Evolutionary conservation across 2,888 invertebrate genomes (phyloP).

Genomic region (Drosophila suboccidentalis): DNA sequence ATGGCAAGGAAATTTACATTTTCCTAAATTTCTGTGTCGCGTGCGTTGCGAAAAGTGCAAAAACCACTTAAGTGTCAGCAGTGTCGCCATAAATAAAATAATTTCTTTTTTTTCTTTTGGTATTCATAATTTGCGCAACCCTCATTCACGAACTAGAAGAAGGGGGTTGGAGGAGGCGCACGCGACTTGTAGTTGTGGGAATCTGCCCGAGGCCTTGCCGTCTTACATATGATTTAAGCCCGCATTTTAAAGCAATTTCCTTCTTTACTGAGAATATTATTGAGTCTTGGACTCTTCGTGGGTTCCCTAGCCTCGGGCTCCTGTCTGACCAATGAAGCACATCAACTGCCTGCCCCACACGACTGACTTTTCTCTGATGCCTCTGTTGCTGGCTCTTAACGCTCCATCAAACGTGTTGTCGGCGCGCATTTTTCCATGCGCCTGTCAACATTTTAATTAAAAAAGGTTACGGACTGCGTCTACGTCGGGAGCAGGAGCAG

Average conservation of each 20-base stretch:
- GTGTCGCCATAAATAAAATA: constrained; percentile 74
- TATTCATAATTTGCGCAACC: constrained; percentile 55
- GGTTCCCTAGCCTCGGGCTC: not conserved
- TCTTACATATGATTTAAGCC: constrained; percentile 37
- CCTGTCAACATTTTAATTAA: constrained; percentile 86
- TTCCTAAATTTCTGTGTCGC: constrained; percentile 44
- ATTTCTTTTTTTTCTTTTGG: constrained; percentile 36
- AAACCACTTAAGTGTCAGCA: constrained; percentile 78
- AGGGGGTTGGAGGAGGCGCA: constrained; percentile 29
- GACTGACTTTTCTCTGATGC: constrained; percentile 44
- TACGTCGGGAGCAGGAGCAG: not conserved
- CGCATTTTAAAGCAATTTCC: constrained; percentile 49
- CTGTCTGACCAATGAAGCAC: constrained; percentile 21
- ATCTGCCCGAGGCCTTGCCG: constrained; percentile 53
- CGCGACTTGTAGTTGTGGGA: constrained; percentile 59
- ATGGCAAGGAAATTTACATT: constrained; percentile 56
- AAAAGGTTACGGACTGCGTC: constrained; percentile 84
- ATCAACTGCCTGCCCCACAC: constrained; percentile 25
- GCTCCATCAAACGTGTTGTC: constrained; percentile 36
- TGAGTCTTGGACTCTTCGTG: not conserved
- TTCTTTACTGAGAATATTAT: not conserved
- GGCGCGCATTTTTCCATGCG: constrained; percentile 80
- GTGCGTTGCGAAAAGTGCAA: constrained; percentile 70
- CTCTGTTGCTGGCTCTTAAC: constrained; percentile 16
- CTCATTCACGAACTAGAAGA: constrained; percentile 26